Evolutionary conservation across 2,888 invertebrate species (phyloP).

Genomic region (Beris morrisii): DNA sequence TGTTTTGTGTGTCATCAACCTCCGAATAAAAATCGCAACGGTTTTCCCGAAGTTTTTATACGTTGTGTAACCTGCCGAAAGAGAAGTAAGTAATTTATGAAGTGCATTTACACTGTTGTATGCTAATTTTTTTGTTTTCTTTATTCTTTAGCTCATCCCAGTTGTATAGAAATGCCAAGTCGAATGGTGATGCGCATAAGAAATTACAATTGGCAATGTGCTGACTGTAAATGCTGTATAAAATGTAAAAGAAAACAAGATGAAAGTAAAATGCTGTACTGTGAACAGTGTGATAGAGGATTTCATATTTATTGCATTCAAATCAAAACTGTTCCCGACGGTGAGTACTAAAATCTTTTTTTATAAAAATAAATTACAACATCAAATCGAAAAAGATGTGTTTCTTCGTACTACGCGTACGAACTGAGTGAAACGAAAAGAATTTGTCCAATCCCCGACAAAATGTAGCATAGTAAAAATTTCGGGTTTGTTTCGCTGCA

Average conservation of each 20-base stretch:
- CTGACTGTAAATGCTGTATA: slow-evolving; percentile 88
- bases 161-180: slow-evolving; percentile 80
- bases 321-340: slow-evolving; percentile 75
- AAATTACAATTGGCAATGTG: slow-evolving; percentile 91
- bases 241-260: slow-evolving; percentile 79
- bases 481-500: too few species aligned
- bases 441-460: too few species aligned
- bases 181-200: slow-evolving; percentile 83
- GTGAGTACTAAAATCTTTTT: slow-evolving; percentile 54
- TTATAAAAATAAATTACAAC: background rate
- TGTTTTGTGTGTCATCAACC: slow-evolving; percentile 65
- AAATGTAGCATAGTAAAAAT: too few species aligned
- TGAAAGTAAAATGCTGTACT: slow-evolving; percentile 91
- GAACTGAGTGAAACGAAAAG: too few species aligned
- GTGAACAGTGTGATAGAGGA: slow-evolving; percentile 92
- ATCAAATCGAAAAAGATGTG: background rate
- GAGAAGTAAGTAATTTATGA: slow-evolving; percentile 56
- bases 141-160: slow-evolving; percentile 71
- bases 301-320: slow-evolving; percentile 93
- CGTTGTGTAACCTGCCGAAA: slow-evolving; percentile 63
- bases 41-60: slow-evolving; percentile 64
- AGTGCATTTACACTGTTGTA: background rate
- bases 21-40: slow-evolving; percentile 62
- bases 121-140: slow-evolving; percentile 1
- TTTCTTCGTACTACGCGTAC: too few species aligned